Base-by-base conservation (phyloP, 2,113 vertebrate species). In the Saguinus midas region DNA sequence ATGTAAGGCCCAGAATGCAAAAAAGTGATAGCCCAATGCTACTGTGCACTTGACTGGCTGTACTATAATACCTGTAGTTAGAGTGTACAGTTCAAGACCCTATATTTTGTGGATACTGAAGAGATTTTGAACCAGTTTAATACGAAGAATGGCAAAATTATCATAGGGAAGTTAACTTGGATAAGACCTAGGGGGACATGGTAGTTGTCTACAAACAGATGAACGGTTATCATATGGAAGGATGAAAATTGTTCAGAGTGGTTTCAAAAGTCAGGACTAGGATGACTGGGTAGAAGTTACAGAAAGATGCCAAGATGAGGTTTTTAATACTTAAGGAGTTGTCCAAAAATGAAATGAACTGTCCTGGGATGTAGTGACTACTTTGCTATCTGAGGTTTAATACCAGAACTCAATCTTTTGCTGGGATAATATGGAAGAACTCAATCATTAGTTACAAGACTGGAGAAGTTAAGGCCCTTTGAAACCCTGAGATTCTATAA, bases 281-380 rank as follows among this genome's bases (percentile, higher is more conserved):
- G 37, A 90, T n/a, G 8, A 50, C 37, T 94, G 45, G 27, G 76
- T 89, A 27, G 72, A 96, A 70, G 40, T 91, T 87, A 87, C 10
- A 78, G 45, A 87, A 86, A 72, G 37, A 76, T n/a, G 32, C n/a
- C 94, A 90, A 11, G 79, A 91, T 52, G 25, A 88, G 70, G 1
- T 45, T 94, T 96, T 96, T 81, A 90, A 70, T 66, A 89, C 75
- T 58, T 66, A 88, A 52, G 14, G 45, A 86, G 9, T 61, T 85
- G 70, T 93, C 43, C 20, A 66, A 95, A 95, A 90, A 87, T 52
- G 35, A 45, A 96, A 97, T 88, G 52, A 82, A 92, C 32, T 89
- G 83, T 78, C 6, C 18, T 89, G 45, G 5, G 52, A 78, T 32
- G 72, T 32, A 86, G 40, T 94, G 85, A 92, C 73, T 95, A 97